phyloP scores from a whole-genome alignment of 2,888 invertebrate genomes.

The Apeira syringaria region DNA sequence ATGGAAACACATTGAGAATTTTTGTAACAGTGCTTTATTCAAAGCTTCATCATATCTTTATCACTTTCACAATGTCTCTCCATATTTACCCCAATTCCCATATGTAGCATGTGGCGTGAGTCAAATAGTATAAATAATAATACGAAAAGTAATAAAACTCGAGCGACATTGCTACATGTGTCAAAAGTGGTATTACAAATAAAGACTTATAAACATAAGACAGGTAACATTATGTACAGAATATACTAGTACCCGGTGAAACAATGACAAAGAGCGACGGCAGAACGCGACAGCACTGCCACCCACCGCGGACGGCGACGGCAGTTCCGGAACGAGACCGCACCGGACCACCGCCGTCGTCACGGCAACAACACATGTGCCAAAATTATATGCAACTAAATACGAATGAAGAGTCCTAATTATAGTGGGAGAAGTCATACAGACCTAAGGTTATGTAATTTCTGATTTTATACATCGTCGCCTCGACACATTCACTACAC shows the following conservation, averaged over 20 bases:
- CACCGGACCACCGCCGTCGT: not conserved
- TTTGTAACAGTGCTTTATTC: constrained; percentile 88
- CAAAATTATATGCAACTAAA: constrained; percentile 47
- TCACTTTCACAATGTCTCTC: constrained; percentile 87
- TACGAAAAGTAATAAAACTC: constrained; percentile 57
- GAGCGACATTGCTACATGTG: constrained; percentile 83
- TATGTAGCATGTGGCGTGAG: constrained; percentile 82
- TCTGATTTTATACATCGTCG: constrained; percentile 68
- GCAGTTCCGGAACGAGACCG: constrained; percentile 6
- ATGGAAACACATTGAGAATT: constrained; percentile 88
- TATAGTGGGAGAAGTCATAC: constrained; percentile 48
- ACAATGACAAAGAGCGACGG: constrained; percentile 77
- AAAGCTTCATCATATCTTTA: constrained; percentile 84
- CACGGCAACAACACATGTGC: constrained; percentile 15
- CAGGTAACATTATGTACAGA: constrained; percentile 81
- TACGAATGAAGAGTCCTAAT: constrained; percentile 62
- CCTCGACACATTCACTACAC: constrained; percentile 81
- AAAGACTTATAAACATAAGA: constrained; percentile 81
- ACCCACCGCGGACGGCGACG: constrained; percentile 23
- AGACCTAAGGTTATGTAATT: constrained; percentile 29
- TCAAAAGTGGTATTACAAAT: constrained; percentile 85
- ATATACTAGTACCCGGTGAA: constrained; percentile 74
- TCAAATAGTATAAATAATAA: constrained; percentile 71
- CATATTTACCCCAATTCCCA: constrained; percentile 88
- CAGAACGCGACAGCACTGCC: constrained; percentile 49